Conservation (phyloP, 2,113 vertebrate species). For the Mionectes macconnelli region DNA sequence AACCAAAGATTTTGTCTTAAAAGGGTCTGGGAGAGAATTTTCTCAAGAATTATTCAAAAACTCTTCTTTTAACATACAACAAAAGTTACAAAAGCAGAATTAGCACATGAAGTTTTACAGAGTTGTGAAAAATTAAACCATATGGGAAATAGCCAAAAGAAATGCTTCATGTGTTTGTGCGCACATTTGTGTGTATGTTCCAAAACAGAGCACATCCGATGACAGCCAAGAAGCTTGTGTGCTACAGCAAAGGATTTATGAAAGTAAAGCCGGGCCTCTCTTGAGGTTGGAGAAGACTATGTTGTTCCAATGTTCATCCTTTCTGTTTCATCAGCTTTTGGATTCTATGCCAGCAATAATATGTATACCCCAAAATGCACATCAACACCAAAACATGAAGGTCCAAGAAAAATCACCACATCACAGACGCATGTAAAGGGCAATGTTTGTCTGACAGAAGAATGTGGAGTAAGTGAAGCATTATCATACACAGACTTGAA, state of each 20-base stretch:
- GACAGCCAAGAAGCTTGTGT: neutral
- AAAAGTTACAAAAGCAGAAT: neutral
- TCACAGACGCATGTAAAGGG: neutral
- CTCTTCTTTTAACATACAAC: neutral
- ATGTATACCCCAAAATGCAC: neutral
- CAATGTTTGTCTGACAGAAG: too few species aligned
- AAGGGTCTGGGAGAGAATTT: neutral
- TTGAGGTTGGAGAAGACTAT: neutral
- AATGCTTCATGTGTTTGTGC: neutral
- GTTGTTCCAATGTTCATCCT: neutral
- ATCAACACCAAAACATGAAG: accelerated
- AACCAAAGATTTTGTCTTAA: neutral
- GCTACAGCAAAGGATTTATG: neutral
- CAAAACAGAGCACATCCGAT: neutral
- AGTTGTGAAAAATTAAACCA: neutral
- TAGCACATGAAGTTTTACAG: neutral
- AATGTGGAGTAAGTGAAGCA: neutral
- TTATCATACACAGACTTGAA: accelerated
- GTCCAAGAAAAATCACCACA: neutral
- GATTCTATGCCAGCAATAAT: neutral
- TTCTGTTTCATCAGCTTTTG: neutral
- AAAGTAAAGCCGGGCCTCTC: neutral
- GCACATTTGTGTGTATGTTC: neutral
- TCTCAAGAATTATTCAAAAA: neutral
- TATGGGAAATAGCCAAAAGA: neutral